phyloP scores from a whole-genome alignment of 35 echinoderm and acorn worm genomes.

The Stichopus chloronotus region DNA sequence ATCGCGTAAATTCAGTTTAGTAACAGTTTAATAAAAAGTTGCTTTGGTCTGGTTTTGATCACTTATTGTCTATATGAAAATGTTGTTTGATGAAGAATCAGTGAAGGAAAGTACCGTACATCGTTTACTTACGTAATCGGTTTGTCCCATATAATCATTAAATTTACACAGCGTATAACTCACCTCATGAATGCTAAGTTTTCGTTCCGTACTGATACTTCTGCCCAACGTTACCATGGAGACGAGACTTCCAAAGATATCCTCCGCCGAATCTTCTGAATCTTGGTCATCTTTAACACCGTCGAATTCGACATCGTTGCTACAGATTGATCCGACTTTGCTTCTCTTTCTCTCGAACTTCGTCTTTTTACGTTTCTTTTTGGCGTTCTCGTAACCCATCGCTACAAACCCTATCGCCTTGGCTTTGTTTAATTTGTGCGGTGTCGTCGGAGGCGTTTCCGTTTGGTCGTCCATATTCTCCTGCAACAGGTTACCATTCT shows the following conservation, averaged over 20 bases:
- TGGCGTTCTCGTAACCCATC: not conserved
- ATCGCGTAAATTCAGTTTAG: no score
- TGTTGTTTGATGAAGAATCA: no score
- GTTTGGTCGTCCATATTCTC: not conserved
- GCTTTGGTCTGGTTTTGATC: no score
- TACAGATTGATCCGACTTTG: constrained; percentile 17
- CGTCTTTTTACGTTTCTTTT: constrained; percentile 29
- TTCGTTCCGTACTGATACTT: not conserved
- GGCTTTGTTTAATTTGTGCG: not conserved
- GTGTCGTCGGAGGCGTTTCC: not conserved
- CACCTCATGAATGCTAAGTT: constrained; percentile 38
- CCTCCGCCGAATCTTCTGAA: constrained; percentile 28
- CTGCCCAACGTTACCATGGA: constrained; percentile 37
- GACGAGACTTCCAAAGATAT: constrained; percentile 39
- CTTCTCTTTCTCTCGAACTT: constrained; percentile 35
- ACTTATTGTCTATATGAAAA: no score
- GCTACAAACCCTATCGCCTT: constrained; percentile 17
- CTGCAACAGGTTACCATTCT: not conserved
- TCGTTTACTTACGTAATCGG: no score
- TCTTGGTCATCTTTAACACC: not conserved
- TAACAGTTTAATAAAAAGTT: no score
- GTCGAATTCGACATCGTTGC: not conserved
- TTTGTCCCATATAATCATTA: no score
- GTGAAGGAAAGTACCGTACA: no score
- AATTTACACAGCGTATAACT: not conserved